phyloP scores from a whole-genome alignment of 2,888 invertebrate species.

The Mythimna albipuncta region DNA sequence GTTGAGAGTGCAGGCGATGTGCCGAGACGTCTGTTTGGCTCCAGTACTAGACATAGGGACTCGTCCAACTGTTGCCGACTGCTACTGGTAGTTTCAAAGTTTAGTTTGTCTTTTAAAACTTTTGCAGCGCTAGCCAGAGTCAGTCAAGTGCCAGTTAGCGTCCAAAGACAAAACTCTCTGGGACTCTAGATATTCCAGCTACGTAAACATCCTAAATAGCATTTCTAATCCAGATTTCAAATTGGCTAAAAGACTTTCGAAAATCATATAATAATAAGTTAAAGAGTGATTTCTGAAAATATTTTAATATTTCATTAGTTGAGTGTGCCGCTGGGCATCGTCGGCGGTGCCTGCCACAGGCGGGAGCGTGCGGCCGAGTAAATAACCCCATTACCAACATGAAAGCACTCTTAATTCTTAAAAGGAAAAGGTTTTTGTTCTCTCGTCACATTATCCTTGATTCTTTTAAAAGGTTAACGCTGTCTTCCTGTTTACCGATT shows the following conservation, averaged over 20 bases:
- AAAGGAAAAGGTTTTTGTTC: background rate
- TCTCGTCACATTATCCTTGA: background rate
- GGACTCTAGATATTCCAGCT: background rate
- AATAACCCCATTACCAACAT: background rate
- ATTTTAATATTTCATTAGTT: constrained; percentile 49
- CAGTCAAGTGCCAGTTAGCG: background rate
- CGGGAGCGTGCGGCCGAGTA: background rate
- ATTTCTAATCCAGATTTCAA: background rate
- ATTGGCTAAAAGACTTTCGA: constrained; percentile 1
- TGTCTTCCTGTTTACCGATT: background rate
- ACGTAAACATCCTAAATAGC: background rate
- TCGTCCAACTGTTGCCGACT: constrained; percentile 12
- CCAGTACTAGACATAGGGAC: constrained; percentile 8
- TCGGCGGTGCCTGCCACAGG: background rate
- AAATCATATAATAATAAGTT: background rate
- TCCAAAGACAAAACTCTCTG: background rate
- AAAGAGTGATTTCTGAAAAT: constrained; percentile 26
- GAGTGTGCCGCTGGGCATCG: background rate
- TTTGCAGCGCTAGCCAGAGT: background rate
- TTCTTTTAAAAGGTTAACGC: background rate
- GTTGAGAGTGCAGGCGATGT: constrained; percentile 24
- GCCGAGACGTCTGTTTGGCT: constrained; percentile 15
- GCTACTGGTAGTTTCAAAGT: background rate
- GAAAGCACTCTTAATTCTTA: no score
- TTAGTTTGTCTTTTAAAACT: constrained; percentile 9